phyloP scores from a whole-genome alignment of 2,888 invertebrate genomes.

The Lasioglossum calceatum region DNA sequence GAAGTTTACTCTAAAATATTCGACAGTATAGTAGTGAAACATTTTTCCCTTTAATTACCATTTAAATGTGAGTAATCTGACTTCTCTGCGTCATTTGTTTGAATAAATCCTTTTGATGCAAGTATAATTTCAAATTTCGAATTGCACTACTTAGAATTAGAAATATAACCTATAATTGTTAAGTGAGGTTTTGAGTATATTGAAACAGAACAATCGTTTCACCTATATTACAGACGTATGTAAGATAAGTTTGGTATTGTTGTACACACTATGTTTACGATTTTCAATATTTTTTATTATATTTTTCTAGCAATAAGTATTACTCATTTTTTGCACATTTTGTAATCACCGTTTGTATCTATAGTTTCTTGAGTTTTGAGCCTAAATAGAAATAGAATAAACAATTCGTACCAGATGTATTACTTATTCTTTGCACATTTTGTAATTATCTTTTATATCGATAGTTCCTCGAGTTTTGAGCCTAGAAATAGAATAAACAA shows the following conservation, averaged over 20 bases:
- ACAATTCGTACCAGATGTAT: background rate
- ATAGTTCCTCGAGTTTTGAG: background rate
- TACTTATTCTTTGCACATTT: background rate
- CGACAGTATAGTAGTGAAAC: conserved; percentile 29
- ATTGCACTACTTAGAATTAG: background rate
- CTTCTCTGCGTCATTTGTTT: background rate
- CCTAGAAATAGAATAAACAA: background rate
- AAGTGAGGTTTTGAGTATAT: conserved; percentile 1
- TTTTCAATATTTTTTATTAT: background rate
- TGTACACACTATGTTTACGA: background rate
- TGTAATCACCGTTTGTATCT: background rate
- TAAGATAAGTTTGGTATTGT: background rate
- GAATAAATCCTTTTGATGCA: conserved; percentile 9
- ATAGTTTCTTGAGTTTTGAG: background rate
- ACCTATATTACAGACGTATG: background rate
- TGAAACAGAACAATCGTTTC: background rate
- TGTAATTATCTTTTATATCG: background rate
- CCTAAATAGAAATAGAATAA: background rate
- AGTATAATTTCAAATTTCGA: conserved; percentile 6
- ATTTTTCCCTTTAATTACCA: conserved; percentile 22
- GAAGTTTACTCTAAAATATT: conserved; percentile 25
- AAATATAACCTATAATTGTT: conserved; percentile 49
- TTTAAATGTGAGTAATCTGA: conserved; percentile 42
- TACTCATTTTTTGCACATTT: background rate
- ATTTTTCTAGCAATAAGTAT: background rate